Conservation (phyloP, 2,888 invertebrate species). For the Lordiphosa fenestrarum region DNA sequence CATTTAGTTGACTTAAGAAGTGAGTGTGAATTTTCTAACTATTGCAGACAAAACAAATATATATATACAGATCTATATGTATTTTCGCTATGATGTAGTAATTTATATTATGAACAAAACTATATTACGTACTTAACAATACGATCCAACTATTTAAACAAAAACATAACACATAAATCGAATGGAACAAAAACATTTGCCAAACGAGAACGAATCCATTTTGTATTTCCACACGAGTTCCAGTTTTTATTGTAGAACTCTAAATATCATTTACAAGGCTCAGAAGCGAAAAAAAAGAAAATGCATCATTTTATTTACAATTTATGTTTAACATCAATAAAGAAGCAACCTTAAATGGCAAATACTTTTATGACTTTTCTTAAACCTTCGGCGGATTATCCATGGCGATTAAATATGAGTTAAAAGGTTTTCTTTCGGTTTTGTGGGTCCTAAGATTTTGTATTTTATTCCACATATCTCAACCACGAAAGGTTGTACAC, state of each 20-base stretch:
- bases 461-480: too few species aligned
- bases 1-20: constrained; percentile 22
- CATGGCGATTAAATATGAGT: too few species aligned
- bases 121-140: constrained; percentile 24
- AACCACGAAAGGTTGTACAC: too few species aligned
- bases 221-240: constrained; percentile 26
- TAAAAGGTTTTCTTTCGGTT: too few species aligned
- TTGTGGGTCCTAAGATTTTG: too few species aligned
- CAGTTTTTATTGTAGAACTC: constrained; percentile 19
- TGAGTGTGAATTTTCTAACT: constrained; percentile 40
- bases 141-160: constrained; percentile 18
- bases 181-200: constrained; percentile 26
- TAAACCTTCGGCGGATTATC: too few species aligned
- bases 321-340: constrained; percentile 28
- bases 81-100: too few species aligned
- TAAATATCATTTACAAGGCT: constrained; percentile 33
- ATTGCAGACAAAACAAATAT: too few species aligned
- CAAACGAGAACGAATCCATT: constrained; percentile 25
- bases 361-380: background rate
- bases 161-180: constrained; percentile 1
- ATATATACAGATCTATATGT: too few species aligned
- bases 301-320: constrained; percentile 15
- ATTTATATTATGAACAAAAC: constrained; percentile 9
- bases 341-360: constrained; percentile 15
- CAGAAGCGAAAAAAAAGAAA: background rate